phyloP scores from a whole-genome alignment of 2,888 invertebrate genomes.

The Dioctria linearis region DNA sequence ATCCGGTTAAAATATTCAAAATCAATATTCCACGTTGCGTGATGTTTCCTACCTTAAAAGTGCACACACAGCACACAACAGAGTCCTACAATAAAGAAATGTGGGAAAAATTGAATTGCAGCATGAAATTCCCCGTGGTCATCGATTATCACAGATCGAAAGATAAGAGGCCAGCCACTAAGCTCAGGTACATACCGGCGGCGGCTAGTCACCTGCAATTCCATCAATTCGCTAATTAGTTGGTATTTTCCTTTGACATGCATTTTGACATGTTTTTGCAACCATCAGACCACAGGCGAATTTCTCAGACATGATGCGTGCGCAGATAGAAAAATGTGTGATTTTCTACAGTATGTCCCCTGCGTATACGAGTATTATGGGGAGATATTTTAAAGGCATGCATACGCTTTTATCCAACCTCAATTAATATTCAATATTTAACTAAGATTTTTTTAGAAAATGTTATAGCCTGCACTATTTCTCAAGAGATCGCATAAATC shows the following conservation, averaged over 20 bases:
- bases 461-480: background rate
- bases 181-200: background rate
- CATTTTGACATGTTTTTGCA: constrained; percentile 58
- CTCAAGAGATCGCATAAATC: background rate
- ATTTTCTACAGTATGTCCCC: constrained; percentile 14
- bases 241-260: constrained; percentile 58
- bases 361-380: background rate
- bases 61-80: background rate
- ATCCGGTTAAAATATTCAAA: background rate
- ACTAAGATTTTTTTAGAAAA: constrained; percentile 14
- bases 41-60: background rate
- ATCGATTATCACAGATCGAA: constrained; percentile 26
- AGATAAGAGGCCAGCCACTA: background rate
- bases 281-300: constrained; percentile 38
- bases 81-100: background rate
- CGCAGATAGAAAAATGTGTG: constrained; percentile 38
- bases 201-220: constrained; percentile 49
- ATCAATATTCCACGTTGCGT: background rate
- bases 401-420: background rate
- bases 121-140: constrained; percentile 25
- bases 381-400: constrained; percentile 29
- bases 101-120: constrained; percentile 31
- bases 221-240: constrained; percentile 58
- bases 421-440: constrained; percentile 46
- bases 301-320: background rate